Evolutionary conservation across 2,888 invertebrate species (phyloP).

Genomic region (Odiellus spinosus): DNA sequence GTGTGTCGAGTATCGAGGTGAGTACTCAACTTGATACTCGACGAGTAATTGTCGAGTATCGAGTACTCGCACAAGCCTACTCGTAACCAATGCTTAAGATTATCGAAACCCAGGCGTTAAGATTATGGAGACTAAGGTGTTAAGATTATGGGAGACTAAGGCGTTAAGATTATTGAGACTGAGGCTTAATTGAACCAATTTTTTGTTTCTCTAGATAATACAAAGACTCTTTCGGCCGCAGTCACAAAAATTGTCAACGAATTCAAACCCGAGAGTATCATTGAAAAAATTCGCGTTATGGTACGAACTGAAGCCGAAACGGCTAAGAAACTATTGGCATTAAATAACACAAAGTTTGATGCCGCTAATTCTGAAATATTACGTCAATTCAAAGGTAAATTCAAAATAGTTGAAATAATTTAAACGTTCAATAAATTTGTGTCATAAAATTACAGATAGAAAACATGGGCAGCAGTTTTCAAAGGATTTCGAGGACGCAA

Average conservation of each 20-base stretch:
- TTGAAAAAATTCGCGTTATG: constrained; percentile 58
- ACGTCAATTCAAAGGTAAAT: constrained; percentile 51
- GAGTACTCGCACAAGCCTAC: no score
- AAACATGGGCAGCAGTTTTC: constrained; percentile 72
- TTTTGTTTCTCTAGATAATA: constrained; percentile 15
- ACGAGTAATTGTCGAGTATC: no score
- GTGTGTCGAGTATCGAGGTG: no score
- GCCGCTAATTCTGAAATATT: constrained; percentile 47
- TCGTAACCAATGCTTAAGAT: no score
- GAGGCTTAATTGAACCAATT: no score
- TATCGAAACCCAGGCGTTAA: no score
- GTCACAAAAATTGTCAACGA: constrained; percentile 35
- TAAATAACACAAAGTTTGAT: constrained; percentile 58
- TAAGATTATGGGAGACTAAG: no score
- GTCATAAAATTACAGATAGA: constrained; percentile 42
- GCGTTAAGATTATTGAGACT: no score
- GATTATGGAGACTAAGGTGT: no score
- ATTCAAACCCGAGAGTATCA: constrained; percentile 57
- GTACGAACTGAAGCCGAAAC: constrained; percentile 55
- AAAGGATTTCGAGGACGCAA: constrained; percentile 67
- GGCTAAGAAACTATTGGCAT: constrained; percentile 49
- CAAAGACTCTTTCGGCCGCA: constrained; percentile 33
- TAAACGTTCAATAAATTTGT: not conserved
- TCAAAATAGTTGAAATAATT: constrained; percentile 3
- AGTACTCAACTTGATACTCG: no score